phyloP scores from a whole-genome alignment of 2,113 vertebrate species.

The Cyprinodon brontotheroides region DNA sequence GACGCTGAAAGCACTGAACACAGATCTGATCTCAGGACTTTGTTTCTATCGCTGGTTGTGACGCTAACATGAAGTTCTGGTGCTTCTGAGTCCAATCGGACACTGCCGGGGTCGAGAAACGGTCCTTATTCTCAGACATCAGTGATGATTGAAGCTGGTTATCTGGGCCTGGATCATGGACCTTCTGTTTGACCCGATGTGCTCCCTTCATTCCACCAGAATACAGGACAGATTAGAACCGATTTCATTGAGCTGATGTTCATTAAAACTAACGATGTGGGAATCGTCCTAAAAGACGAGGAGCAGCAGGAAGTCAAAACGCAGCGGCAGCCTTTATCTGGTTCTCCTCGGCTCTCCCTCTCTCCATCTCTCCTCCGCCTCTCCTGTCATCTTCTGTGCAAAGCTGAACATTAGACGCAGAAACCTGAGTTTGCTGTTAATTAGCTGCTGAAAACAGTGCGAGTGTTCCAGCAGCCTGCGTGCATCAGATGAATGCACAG shows the following conservation, averaged over 20 bases:
- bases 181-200: slow-evolving; percentile 39
- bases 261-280: slow-evolving; percentile 75
- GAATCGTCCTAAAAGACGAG: slow-evolving; percentile 58
- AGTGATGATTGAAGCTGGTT: slow-evolving; percentile 56
- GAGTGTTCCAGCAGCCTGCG: not conserved
- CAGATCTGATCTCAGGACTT: slow-evolving; percentile 7
- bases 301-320: slow-evolving; percentile 52
- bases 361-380: not conserved
- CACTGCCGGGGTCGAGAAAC: slow-evolving; percentile 20
- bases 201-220: slow-evolving; percentile 44
- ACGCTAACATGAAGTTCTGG: slow-evolving; percentile 37
- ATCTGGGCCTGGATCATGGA: slow-evolving; percentile 4
- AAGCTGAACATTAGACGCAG: slow-evolving; percentile 14
- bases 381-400: slow-evolving; percentile 18
- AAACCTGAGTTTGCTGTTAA: slow-evolving; percentile 47
- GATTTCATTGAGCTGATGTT: slow-evolving; percentile 61
- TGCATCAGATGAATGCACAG: slow-evolving; percentile 21
- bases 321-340: slow-evolving; percentile 45
- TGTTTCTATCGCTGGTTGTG: not conserved
- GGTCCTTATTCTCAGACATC: slow-evolving; percentile 31
- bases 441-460: slow-evolving; percentile 45
- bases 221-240: slow-evolving; percentile 57
- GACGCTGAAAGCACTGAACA: slow-evolving; percentile 47
- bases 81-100: slow-evolving; percentile 25
- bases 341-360: slow-evolving; percentile 11